Conservation (phyloP, 2,888 invertebrate species). For the Griposia aprilina region DNA sequence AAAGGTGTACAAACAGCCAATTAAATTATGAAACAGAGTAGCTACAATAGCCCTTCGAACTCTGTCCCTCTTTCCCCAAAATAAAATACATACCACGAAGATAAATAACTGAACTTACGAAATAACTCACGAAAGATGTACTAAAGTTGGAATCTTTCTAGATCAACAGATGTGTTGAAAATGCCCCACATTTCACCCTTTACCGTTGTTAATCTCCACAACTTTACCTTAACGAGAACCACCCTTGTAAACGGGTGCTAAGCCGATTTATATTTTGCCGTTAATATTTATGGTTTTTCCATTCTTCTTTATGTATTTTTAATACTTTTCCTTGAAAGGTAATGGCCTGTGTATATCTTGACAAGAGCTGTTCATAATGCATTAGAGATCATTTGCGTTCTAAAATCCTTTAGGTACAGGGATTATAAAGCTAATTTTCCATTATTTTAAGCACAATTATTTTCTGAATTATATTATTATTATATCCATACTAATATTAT, state of each 20-base stretch:
- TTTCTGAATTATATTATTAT: too few species aligned
- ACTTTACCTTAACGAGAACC: slow-evolving; percentile 37
- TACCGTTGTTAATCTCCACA: slow-evolving; percentile 52
- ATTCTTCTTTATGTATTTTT: slow-evolving; percentile 32
- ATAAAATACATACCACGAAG: slow-evolving; percentile 1
- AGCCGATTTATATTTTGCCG: slow-evolving; percentile 36
- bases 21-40: not conserved
- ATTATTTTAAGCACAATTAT: not conserved
- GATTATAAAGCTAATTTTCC: not conserved
- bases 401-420: not conserved
- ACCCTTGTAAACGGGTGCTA: slow-evolving; percentile 19
- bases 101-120: slow-evolving; percentile 48
- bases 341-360: slow-evolving; percentile 38
- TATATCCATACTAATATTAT: too few species aligned
- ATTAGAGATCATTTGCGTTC: not conserved
- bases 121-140: slow-evolving; percentile 51
- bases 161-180: slow-evolving; percentile 44
- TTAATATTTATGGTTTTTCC: slow-evolving; percentile 22
- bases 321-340: slow-evolving; percentile 41
- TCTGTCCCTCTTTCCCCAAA: not conserved
- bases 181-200: slow-evolving; percentile 39
- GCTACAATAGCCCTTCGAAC: not conserved
- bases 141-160: slow-evolving; percentile 51
- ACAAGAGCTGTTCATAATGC: slow-evolving; percentile 8
- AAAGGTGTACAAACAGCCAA: not conserved